Evolutionary conservation across 2,113 vertebrate genomes (phyloP).

Genomic region (Prietella phreatophila): DNA sequence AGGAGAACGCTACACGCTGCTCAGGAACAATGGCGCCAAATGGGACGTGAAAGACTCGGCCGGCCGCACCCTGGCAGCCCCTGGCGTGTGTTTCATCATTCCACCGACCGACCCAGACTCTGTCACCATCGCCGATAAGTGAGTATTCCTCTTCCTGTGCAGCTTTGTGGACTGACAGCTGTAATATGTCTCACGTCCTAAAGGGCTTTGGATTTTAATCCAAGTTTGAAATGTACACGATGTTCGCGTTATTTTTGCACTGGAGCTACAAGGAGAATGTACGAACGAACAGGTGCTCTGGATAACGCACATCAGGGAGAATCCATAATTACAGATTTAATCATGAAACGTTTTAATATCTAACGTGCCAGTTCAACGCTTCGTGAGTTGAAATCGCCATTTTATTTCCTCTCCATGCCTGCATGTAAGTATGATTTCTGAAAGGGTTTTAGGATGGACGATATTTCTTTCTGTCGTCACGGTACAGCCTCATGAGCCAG

Average conservation of each 20-base stretch:
- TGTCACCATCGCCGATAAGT: conserved; percentile 80
- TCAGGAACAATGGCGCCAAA: conserved; percentile 74
- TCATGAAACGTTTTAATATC: neutral
- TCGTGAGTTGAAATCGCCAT: neutral
- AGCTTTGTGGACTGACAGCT: neutral
- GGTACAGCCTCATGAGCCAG: conserved; percentile 76
- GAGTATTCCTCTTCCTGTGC: conserved; percentile 49
- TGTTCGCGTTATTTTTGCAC: neutral
- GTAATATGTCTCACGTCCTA: no score
- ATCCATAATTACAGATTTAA: neutral
- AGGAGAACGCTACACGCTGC: conserved; percentile 85
- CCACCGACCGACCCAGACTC: conserved; percentile 86
- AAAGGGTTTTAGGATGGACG: neutral
- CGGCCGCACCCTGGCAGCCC: conserved; percentile 75
- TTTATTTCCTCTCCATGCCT: neutral
- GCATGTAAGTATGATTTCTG: neutral
- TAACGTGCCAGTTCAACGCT: neutral
- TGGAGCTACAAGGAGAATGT: neutral
- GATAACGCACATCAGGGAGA: neutral
- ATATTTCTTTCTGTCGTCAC: neutral
- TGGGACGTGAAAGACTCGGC: conserved; percentile 86
- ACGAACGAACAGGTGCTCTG: neutral
- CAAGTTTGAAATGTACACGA: neutral
- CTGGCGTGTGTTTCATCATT: conserved; percentile 88
- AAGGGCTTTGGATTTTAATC: no score